Conservation (phyloP, 2,797 vertebrate genomes). For the Hemitrygon akajei region DNA sequence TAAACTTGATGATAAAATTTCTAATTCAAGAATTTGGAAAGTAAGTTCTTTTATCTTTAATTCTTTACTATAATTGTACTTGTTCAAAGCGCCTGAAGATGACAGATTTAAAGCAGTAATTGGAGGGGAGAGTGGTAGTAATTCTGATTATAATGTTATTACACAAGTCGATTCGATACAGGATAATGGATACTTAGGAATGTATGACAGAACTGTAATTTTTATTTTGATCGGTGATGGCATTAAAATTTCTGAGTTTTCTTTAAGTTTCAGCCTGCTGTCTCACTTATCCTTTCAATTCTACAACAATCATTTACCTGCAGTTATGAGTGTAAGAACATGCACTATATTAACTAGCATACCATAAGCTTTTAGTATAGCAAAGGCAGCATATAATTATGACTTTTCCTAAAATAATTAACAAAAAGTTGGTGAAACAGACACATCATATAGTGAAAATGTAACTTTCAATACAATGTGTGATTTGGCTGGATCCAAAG, state of each 20-base stretch:
- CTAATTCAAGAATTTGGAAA: background rate
- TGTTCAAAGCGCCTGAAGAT: background rate
- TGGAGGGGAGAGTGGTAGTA: background rate
- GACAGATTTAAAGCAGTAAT: background rate
- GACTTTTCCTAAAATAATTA: background rate
- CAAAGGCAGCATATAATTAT: background rate
- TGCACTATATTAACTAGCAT: background rate
- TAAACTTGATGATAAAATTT: too few relatives aligned
- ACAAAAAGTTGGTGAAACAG: background rate
- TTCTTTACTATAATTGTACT: background rate
- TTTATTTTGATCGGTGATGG: background rate
- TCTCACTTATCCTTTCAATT: too few relatives aligned
- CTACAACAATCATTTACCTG: background rate
- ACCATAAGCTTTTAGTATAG: background rate
- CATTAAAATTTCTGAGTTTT: background rate
- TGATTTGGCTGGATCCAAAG: background rate
- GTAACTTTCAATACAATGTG: background rate
- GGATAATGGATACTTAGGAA: background rate
- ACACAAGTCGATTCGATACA: background rate
- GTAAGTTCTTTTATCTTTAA: background rate
- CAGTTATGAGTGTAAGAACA: background rate
- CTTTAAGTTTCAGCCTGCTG: background rate
- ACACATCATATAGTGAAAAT: background rate
- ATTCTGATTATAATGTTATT: constrained; percentile 3
- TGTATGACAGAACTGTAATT: background rate